These are phyloP conservation scores for Rhinolophus sinicus DNA, from an alignment of 2,113 vertebrate species.

Conservation along the genomic window DNA sequence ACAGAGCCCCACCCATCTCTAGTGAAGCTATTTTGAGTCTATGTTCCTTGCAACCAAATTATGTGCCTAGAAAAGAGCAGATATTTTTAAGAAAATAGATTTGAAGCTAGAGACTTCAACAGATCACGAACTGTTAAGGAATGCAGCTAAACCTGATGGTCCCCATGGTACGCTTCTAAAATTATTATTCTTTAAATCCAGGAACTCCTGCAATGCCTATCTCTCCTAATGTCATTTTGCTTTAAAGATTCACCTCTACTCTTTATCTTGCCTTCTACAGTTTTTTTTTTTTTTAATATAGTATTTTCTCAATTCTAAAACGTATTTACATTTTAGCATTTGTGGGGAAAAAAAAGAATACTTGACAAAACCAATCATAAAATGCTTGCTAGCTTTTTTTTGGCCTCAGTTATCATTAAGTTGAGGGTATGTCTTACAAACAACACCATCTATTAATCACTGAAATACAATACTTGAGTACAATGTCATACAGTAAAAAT, in stretches of 20 bases:
- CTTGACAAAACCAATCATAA: not conserved
- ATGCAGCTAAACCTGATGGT: not conserved
- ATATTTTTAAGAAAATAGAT: not conserved
- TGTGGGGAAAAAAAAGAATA: constrained; percentile 4
- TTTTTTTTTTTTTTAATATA: not conserved
- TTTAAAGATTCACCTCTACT: not conserved
- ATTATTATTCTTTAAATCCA: not conserved
- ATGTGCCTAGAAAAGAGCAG: not conserved
- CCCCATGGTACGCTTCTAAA: not conserved
- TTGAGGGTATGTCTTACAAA: not conserved
- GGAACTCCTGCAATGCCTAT: not conserved
- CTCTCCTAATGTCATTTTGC: not conserved
- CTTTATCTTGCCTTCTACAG: not conserved
- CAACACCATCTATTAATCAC: not conserved
- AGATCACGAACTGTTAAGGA: not conserved
- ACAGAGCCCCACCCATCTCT: not conserved
- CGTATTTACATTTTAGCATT: not conserved
- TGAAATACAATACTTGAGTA: not conserved
- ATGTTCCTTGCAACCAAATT: not conserved
- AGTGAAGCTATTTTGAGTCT: not conserved
- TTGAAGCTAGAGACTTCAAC: not conserved
- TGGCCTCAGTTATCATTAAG: not conserved
- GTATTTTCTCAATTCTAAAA: not conserved
- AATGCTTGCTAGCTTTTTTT: not conserved
- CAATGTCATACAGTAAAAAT: not conserved